A percentile compares a stretch with the other conserved stretches of the same genome.
phyloP scores from a whole-genome alignment of 2,888 invertebrate genomes.

The Epinotia nisella region DNA sequence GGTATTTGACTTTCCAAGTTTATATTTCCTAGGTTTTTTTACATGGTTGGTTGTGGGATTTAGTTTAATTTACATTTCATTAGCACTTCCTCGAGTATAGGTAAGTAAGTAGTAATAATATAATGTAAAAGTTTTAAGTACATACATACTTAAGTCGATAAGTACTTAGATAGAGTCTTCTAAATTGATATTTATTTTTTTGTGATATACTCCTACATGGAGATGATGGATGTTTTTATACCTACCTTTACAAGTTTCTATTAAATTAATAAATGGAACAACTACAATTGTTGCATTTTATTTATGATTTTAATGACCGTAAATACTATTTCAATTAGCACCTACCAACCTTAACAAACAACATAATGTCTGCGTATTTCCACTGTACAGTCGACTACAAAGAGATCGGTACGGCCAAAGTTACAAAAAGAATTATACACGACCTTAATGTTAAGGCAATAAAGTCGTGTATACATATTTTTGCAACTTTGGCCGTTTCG shows the following conservation, averaged over 20 bases:
- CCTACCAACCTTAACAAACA: no score
- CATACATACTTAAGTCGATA: no score
- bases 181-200: slow-evolving; percentile 29
- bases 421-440: no score
- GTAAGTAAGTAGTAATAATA: slow-evolving; percentile 21
- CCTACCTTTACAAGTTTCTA: slow-evolving; percentile 32
- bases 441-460: no score
- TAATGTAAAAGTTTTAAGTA: neutral
- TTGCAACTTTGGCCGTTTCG: no score
- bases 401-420: no score
- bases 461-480: no score
- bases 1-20: slow-evolving; percentile 2
- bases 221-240: slow-evolving; percentile 22
- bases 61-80: slow-evolving; percentile 53
- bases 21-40: slow-evolving; percentile 14
- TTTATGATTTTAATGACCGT: neutral
- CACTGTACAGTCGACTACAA: no score
- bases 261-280: slow-evolving; percentile 28
- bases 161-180: slow-evolving; percentile 1
- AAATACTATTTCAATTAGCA: neutral
- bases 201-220: slow-evolving; percentile 39
- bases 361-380: no score
- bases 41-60: slow-evolving; percentile 26
- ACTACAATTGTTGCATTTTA: slow-evolving; percentile 3
- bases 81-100: slow-evolving; percentile 75